phyloP scores from a whole-genome alignment of 2,113 vertebrate genomes.

The Paramormyrops kingsleyae region DNA sequence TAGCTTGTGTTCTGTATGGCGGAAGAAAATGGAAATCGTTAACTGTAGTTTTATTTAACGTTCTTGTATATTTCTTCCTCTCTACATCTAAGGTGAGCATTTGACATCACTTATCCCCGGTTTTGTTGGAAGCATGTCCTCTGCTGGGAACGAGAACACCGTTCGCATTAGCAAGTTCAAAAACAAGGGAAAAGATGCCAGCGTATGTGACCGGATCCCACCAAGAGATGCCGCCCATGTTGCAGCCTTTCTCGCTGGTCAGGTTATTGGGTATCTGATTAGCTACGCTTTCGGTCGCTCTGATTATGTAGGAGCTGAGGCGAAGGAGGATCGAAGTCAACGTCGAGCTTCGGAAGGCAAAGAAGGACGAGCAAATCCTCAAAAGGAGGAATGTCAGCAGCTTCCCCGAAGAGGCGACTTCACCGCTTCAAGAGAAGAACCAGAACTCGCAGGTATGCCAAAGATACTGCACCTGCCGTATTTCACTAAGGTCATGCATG shows the following conservation, averaged over 20 bases:
- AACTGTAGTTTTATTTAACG: not conserved
- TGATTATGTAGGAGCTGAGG: conserved; percentile 67
- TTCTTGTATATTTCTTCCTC: not conserved
- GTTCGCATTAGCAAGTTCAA: conserved; percentile 80
- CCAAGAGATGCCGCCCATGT: not conserved
- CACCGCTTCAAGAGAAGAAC: conserved; percentile 86
- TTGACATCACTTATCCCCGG: not conserved
- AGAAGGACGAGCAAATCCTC: conserved; percentile 86
- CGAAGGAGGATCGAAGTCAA: conserved; percentile 78
- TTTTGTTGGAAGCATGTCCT: conserved; percentile 61
- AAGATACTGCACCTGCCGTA: not conserved
- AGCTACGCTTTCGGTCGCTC: not conserved
- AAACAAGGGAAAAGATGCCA: conserved; percentile 84
- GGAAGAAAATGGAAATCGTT: not conserved
- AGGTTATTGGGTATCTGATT: not conserved
- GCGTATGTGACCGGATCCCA: conserved; percentile 27
- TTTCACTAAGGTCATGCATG: not conserved
- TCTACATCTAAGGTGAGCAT: not conserved
- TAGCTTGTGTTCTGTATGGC: not conserved
- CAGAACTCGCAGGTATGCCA: conserved; percentile 66
- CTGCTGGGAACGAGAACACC: conserved; percentile 60
- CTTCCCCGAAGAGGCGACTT: conserved; percentile 76
- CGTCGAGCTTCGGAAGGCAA: conserved; percentile 83
- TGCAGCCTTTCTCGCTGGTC: not conserved
- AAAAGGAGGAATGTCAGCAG: conserved; percentile 81